phyloP scores from a whole-genome alignment of 2,888 invertebrate genomes.

The Trachelus stipa region DNA sequence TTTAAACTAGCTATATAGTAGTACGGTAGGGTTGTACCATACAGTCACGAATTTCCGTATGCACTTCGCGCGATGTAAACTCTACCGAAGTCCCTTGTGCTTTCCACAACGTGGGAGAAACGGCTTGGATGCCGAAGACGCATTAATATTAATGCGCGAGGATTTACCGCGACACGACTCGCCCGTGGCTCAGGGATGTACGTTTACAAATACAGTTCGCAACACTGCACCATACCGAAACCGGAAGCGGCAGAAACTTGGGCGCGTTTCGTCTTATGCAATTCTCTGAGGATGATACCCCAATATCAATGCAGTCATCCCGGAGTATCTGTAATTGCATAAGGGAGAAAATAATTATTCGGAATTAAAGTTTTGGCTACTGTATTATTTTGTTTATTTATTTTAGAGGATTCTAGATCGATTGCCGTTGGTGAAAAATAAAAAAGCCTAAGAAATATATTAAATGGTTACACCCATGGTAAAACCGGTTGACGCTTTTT shows the following conservation, averaged over 20 bases:
- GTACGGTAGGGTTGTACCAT: not conserved
- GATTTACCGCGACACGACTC: conserved; percentile 44
- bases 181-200: conserved; percentile 35
- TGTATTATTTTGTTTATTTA: not conserved
- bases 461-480: conserved; percentile 15
- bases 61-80: conserved; percentile 44
- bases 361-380: not conserved
- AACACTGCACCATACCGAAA: conserved; percentile 16
- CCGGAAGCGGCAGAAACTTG: not conserved
- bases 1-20: too few relatives aligned
- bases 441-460: conserved; percentile 7
- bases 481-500: conserved; percentile 19
- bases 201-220: conserved; percentile 51
- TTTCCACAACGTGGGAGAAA: conserved; percentile 2
- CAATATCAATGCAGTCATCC: not conserved
- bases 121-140: conserved; percentile 49
- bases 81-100: conserved; percentile 19
- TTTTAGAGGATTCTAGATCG: not conserved
- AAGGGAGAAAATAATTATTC: not conserved
- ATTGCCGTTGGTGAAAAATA: not conserved
- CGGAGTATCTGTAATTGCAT: not conserved
- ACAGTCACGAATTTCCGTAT: conserved; percentile 25
- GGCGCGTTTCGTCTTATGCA: not conserved
- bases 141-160: conserved; percentile 62
- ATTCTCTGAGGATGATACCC: not conserved